A percentile compares a stretch with the other conserved stretches of the same genome.
Conservation (phyloP, 2,888 invertebrate species). For the Isoperla grammatica region DNA sequence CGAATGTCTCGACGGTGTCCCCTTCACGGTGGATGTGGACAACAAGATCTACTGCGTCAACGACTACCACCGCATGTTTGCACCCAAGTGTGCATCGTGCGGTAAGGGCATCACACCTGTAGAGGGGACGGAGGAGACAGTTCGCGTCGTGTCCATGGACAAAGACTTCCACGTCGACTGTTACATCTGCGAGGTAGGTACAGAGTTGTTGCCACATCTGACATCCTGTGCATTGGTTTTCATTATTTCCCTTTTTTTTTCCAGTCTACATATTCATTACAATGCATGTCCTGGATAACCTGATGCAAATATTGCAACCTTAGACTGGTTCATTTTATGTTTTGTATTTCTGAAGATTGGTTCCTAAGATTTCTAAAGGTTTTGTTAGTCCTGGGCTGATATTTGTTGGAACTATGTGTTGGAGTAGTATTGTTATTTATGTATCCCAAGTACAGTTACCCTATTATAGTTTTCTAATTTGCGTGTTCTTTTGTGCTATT, state of each 20-base stretch:
- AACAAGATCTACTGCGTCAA: conserved; percentile 98
- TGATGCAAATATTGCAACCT: not conserved
- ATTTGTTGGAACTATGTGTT: no score
- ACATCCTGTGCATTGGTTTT: no score
- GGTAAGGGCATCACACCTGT: conserved; percentile 95
- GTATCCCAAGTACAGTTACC: no score
- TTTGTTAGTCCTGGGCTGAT: no score
- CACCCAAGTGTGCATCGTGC: conserved; percentile 96
- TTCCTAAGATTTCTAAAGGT: no score
- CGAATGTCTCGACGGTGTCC: conserved; percentile 95
- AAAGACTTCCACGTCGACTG: conserved; percentile 99
- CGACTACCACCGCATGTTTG: conserved; percentile 97
- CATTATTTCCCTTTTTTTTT: not conserved
- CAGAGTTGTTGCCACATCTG: no score
- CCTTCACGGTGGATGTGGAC: conserved; percentile 96
- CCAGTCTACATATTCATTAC: not conserved
- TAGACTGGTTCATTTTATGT: no score
- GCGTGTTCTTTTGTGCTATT: no score
- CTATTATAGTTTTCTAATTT: no score
- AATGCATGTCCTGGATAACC: not conserved
- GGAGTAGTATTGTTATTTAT: no score
- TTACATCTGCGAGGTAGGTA: conserved; percentile 85
- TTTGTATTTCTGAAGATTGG: no score
- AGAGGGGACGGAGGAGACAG: conserved; percentile 96
- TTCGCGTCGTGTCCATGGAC: conserved; percentile 98